Evolutionary conservation across 2,888 invertebrate species (phyloP), one percentile per base, ranked within the genome.

Genomic region (Torymus texanus): DNA sequence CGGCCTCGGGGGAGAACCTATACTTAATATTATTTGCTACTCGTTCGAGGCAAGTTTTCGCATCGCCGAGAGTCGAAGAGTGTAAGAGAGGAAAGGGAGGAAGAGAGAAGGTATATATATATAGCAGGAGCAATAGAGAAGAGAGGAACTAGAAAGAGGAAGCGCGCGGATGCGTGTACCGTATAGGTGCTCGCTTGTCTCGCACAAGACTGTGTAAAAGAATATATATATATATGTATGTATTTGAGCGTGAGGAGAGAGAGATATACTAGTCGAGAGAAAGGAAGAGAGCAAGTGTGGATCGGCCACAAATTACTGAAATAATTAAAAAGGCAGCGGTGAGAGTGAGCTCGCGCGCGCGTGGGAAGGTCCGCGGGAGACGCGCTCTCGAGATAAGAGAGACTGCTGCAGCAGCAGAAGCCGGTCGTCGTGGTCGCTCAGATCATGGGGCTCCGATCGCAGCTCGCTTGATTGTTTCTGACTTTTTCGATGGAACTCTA

Each of bases 21-120:
- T 90, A 90, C 89, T 90, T 90, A 90, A 89, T 89, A 89, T 90
- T 90, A 89, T 88, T 89, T 88, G 89, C 88, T 88, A 88, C 88
- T 86, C 88, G 82, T 84, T 86, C 85, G 84, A 84, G 82, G 67
- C 73, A 24, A 66, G 75, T 73, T 76, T 76, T 79, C 74, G 70
- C 68, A 75, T 55, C 62, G 16, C 14, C 55, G 10, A 29, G 16
- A 59, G 72, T 68, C 14, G 14, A 21, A 61, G 58, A 65, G 59
- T 51, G 55, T 29, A 53, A 41, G 66, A 66, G 59, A n/a, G 21
- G 51, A 61, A 14, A n/a, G 66, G 14, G 3, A 11, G 29, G 41
- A 1, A 55, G 51, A 58, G 58, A 18, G 50, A n/a, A 14, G 24
- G 16, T 56, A 56, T 56, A 5, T 18, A 41, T 41, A 58, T 41